phyloP scores from a whole-genome alignment of 2,113 vertebrate genomes.

The Pedetes capensis region DNA sequence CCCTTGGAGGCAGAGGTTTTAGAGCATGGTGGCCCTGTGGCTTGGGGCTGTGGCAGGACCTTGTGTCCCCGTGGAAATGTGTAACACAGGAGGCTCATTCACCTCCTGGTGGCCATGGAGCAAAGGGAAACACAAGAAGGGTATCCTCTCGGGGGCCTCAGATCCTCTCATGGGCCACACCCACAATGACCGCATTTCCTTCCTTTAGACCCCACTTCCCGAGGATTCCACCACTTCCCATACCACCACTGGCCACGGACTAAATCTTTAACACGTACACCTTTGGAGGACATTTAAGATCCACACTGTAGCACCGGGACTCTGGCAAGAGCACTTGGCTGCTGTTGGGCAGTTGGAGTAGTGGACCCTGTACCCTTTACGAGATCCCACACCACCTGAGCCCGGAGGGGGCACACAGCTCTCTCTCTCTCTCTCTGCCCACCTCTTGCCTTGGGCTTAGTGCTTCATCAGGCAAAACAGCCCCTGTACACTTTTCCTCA shows the following conservation, averaged over 20 bases:
- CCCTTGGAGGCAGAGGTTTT: too few relatives aligned
- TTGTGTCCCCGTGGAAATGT: too few relatives aligned
- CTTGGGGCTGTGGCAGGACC: too few relatives aligned
- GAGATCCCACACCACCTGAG: fast-evolving
- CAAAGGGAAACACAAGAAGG: neutral
- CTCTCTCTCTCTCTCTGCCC: neutral
- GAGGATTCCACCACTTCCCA: neutral
- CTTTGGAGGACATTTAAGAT: neutral
- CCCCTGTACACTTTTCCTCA: neutral
- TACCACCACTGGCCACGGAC: too few relatives aligned
- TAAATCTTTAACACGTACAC: neutral
- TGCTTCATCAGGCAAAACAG: neutral
- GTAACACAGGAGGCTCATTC: neutral
- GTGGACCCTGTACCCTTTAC: fast-evolving
- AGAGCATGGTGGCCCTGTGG: too few relatives aligned
- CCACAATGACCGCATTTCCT: neutral
- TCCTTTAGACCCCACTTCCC: neutral
- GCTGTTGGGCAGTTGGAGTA: fast-evolving
- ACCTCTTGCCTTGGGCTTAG: neutral
- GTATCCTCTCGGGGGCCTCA: neutral
- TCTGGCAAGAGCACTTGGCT: too few relatives aligned
- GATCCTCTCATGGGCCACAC: neutral
- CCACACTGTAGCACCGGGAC: too few relatives aligned
- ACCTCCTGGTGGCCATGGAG: too few relatives aligned
- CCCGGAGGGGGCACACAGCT: neutral